A percentile compares a stretch with the other conserved stretches of the same genome.
phyloP scores from a whole-genome alignment of 2,797 vertebrate genomes.

The Psittacula derbiana region DNA sequence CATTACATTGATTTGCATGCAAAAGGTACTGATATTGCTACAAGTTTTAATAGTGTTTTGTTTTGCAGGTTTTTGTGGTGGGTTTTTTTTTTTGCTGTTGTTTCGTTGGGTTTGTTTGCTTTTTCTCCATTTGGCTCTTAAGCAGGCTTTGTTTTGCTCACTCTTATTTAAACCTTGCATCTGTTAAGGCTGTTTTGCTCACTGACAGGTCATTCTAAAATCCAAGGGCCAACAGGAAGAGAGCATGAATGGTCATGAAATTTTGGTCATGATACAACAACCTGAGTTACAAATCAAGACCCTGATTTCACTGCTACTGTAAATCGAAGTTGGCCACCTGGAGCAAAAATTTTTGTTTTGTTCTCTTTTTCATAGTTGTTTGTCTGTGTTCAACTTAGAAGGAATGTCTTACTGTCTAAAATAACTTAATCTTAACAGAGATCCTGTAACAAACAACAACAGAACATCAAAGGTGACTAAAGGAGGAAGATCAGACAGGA shows the following conservation, averaged over 20 bases:
- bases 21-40: neutral
- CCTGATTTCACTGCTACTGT: neutral
- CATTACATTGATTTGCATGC: neutral
- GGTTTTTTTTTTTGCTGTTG: neutral
- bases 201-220: neutral
- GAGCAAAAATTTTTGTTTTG: neutral
- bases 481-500: constrained; percentile 13
- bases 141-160: neutral
- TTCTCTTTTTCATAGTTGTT: neutral
- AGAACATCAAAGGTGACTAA: constrained; percentile 44
- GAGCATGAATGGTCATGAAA: neutral
- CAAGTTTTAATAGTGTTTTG: neutral
- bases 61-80: neutral
- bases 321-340: neutral
- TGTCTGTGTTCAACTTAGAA: neutral
- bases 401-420: neutral
- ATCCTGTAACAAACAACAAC: constrained; percentile 1
- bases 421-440: neutral
- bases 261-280: neutral
- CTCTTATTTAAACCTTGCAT: neutral
- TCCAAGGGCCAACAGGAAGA: neutral
- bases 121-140: neutral
- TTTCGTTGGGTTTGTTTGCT: neutral
- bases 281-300: neutral
- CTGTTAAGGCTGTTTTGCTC: neutral